Evolutionary conservation across 2,888 invertebrate genomes (phyloP), one percentile per base, ranked within the genome.

Genomic region (Eremobia ochroleuca): DNA sequence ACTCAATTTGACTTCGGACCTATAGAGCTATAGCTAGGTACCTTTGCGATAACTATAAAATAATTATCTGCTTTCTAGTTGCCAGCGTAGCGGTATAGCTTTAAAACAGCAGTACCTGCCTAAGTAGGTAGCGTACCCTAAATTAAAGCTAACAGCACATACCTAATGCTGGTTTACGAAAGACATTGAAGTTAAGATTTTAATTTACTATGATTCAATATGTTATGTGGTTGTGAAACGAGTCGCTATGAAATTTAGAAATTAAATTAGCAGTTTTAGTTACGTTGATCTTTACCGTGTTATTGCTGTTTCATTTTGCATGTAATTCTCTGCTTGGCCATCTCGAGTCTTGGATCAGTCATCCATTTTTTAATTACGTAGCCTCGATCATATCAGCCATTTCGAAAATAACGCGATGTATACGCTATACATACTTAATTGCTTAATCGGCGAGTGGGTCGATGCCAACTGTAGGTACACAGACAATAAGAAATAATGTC

Each of bases 361-460:
- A 66, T 66, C 61, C 37, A 78, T 25, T 46, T 64, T 77, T 84
- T 87, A 81, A 83, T 85, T 77, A 82, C 73, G n/a, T 69, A 68
- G 70, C 77, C 79, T 79, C 74, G 76, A 77, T 34, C 58, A 66
- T 76, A 84, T 80, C 77, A 82, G 81, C 85, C 70, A 80, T 87
- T 84, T 84, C 49, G 46, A 70, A 84, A 82, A 75, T 49, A 70
- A 71, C 68, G n/a, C 64, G 5, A 15, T 40, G n/a, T 31, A 46
- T 49, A 40, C 31, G 34, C 15, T 59, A 66, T 55, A 61, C 34
- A 49, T 87, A 61, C 34, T 43, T 87, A 83, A 90, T 91, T 88
- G 84, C 86, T 86, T 90, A 91, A 92, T 90, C 87, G 87, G 73
- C 76, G 89, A 82, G 91, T 90, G 90, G 89, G 92, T 62, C 46